These are phyloP conservation scores for Scolanthus callimorphus DNA, from an alignment of 92 coral and sea anemone species.

Conservation along the genomic window DNA sequence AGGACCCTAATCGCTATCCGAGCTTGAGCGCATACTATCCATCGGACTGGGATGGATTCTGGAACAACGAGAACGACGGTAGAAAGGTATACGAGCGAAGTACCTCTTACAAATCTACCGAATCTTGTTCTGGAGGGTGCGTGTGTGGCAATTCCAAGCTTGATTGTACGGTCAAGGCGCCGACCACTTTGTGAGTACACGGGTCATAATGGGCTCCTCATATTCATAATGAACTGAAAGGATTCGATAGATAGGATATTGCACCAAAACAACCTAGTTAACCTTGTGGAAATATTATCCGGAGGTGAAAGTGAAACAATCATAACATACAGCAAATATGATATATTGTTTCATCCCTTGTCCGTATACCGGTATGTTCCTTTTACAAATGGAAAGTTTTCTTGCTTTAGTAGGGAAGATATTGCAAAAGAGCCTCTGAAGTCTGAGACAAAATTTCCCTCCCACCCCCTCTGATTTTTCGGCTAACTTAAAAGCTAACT, in stretches of 20 bases:
- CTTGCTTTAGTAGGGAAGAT: too few relatives aligned
- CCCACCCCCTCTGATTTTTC: too few relatives aligned
- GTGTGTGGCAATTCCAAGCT: conserved; percentile 37
- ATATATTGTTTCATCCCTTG: too few relatives aligned
- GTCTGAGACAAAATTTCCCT: too few relatives aligned
- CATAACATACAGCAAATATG: too few relatives aligned
- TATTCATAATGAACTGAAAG: neutral
- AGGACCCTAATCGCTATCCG: conserved; percentile 41
- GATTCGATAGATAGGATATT: neutral
- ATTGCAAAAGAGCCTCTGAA: too few relatives aligned
- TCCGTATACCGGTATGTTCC: too few relatives aligned
- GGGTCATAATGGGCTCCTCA: neutral
- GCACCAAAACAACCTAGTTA: too few relatives aligned
- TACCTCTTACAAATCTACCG: neutral
- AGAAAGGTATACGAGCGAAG: conserved; percentile 43
- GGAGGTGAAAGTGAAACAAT: too few relatives aligned
- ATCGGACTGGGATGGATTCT: conserved; percentile 84
- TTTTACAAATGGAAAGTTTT: too few relatives aligned
- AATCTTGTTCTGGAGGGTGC: conserved; percentile 47
- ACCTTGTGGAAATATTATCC: too few relatives aligned
- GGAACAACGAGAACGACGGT: conserved; percentile 52
- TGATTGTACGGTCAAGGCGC: conserved; percentile 42
- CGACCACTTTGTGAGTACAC: conserved; percentile 27
- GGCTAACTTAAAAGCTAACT: too few relatives aligned
- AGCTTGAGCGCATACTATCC: conserved; percentile 20